These are phyloP conservation scores for Cataglyphis albicans DNA, from an alignment of 2,888 invertebrate species.

Conservation along the genomic window DNA sequence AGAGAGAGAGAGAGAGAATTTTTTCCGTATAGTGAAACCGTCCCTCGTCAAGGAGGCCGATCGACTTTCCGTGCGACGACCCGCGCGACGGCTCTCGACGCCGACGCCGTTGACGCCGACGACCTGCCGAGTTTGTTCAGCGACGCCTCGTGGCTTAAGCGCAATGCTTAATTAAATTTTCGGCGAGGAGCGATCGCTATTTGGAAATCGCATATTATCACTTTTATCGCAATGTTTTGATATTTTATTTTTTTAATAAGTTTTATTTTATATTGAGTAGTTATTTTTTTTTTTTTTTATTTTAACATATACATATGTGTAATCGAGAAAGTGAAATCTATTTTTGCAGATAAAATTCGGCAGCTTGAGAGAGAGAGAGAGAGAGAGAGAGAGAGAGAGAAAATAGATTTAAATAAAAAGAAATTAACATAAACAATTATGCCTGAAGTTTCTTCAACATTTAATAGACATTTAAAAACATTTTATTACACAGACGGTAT, in stretches of 20 bases:
- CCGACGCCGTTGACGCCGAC: constrained; percentile 45
- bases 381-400: too few species aligned
- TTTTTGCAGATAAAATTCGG: not conserved
- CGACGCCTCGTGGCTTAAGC: constrained; percentile 16
- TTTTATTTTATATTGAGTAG: too few species aligned
- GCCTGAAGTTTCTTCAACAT: not conserved
- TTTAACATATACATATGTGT: not conserved
- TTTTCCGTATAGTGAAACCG: constrained; percentile 71
- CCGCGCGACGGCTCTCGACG: constrained; percentile 45
- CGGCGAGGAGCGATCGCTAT: constrained; percentile 5
- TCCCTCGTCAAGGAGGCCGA: constrained; percentile 59
- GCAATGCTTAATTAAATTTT: constrained; percentile 45
- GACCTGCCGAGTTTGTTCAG: constrained; percentile 22
- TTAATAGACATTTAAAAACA: not conserved
- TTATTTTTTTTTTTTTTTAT: not conserved
- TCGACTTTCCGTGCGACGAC: constrained; percentile 74
- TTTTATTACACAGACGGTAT: not conserved
- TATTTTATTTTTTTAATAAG: not conserved
- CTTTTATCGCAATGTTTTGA: not conserved
- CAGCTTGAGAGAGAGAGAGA: not conserved
- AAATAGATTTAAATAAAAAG: not conserved
- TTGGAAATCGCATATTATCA: constrained; percentile 11
- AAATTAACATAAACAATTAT: not conserved
- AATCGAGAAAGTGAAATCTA: not conserved
- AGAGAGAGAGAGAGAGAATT: constrained; percentile 60